Percentiles rank a stretch among this genome's conserved stretches.
These are phyloP conservation scores for Brienomyrus brachyistius DNA, from an alignment of 2,113 vertebrate genomes.

Conservation along the genomic window DNA sequence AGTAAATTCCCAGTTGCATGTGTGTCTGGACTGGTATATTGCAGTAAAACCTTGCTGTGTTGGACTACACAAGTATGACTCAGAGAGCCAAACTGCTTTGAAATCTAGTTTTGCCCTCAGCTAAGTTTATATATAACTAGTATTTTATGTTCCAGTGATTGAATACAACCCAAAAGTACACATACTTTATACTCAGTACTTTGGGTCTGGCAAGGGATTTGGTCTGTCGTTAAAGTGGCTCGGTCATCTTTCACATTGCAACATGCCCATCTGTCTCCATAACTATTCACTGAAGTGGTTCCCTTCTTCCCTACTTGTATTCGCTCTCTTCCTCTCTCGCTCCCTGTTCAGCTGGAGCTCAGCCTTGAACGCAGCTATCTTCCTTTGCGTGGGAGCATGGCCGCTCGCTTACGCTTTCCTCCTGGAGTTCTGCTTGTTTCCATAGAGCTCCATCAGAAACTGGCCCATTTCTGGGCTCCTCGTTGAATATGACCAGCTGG, in stretches of 20 bases:
- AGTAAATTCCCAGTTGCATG: background rate
- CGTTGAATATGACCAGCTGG: background rate
- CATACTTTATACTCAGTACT: background rate
- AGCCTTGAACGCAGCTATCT: background rate
- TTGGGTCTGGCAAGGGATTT: background rate
- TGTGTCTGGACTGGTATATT: background rate
- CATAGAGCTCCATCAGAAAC: background rate
- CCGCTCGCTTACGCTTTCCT: background rate
- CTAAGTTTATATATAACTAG: constrained; percentile 5
- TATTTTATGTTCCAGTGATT: background rate
- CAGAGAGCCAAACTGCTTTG: background rate
- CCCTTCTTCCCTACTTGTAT: constrained; percentile 25
- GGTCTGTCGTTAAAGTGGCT: background rate
- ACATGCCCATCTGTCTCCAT: background rate
- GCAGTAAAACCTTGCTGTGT: background rate
- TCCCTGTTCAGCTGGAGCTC: background rate
- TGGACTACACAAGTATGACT: background rate
- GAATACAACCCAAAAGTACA: background rate
- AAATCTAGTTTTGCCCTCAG: background rate
- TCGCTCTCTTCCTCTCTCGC: background rate
- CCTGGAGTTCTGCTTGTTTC: background rate
- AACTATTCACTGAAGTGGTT: background rate
- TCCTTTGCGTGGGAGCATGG: background rate
- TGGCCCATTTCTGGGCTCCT: background rate
- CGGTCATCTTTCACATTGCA: background rate